Percentiles rank a stretch among this genome's conserved stretches.
These are phyloP conservation scores for Abrostola tripartita DNA, from an alignment of 2,888 invertebrate species.

Conservation along the genomic window DNA sequence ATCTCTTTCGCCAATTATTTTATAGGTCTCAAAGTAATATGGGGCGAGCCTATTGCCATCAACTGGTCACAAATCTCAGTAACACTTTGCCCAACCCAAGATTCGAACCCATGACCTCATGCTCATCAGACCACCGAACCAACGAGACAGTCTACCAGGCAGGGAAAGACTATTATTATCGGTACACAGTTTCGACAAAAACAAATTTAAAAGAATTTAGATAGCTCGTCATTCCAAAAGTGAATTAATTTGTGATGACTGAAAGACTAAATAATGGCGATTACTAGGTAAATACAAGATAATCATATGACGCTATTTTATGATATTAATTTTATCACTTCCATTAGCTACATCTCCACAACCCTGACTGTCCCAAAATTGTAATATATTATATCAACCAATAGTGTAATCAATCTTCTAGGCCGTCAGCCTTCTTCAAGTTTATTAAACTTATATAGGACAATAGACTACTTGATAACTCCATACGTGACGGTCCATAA, in stretches of 20 bases:
- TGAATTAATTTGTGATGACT: background rate
- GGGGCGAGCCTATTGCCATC: too few species aligned
- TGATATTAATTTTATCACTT: slow-evolving; percentile 28
- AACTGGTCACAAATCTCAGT: too few species aligned
- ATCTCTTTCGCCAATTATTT: too few species aligned
- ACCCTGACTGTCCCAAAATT: slow-evolving; percentile 57
- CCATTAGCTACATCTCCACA: slow-evolving; percentile 42
- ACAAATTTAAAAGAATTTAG: too few species aligned
- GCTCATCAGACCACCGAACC: too few species aligned
- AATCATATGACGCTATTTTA: background rate
- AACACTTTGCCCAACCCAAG: too few species aligned
- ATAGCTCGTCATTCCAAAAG: too few species aligned
- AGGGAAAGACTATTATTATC: too few species aligned
- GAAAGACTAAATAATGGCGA: background rate
- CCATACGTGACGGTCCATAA: slow-evolving; percentile 27
- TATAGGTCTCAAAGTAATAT: too few species aligned
- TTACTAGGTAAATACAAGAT: background rate
- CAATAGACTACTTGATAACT: slow-evolving; percentile 33
- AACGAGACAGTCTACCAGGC: too few species aligned
- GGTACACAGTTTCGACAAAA: too few species aligned
- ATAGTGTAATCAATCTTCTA: slow-evolving; percentile 65
- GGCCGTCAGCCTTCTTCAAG: slow-evolving; percentile 49
- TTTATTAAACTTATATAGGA: slow-evolving; percentile 57
- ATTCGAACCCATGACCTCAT: too few species aligned
- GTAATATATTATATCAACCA: slow-evolving; percentile 65